Conservation (phyloP, 2,113 vertebrate genomes). For the Acanthochromis polyacanthus region DNA sequence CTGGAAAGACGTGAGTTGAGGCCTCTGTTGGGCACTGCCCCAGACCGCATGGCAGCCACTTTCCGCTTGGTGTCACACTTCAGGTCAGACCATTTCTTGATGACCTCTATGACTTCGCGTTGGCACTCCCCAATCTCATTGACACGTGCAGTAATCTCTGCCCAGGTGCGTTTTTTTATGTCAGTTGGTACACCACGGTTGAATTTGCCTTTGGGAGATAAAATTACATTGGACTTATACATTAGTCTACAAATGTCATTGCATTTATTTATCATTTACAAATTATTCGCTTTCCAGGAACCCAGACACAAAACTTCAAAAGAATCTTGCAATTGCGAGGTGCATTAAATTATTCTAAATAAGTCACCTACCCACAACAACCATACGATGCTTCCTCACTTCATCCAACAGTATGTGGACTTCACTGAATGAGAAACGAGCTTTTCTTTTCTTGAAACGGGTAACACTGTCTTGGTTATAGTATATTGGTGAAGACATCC, state of each 20-base stretch:
- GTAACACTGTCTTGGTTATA: conserved; percentile 72
- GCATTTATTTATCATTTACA: no score
- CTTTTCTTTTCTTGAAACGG: conserved; percentile 85
- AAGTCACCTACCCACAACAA: conserved; percentile 82
- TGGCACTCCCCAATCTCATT: conserved; percentile 87
- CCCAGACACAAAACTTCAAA: no score
- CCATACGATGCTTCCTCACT: conserved; percentile 83
- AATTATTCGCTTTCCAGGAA: no score
- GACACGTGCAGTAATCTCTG: conserved; percentile 84
- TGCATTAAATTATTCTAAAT: background rate
- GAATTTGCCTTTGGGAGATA: conserved; percentile 79
- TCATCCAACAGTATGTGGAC: conserved; percentile 87
- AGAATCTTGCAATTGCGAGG: background rate
- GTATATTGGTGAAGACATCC: conserved; percentile 79
- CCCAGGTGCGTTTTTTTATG: conserved; percentile 84
- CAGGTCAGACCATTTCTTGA: conserved; percentile 88
- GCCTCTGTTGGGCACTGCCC: conserved; percentile 63
- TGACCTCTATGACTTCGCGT: conserved; percentile 85
- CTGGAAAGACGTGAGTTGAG: conserved; percentile 73
- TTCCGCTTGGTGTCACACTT: conserved; percentile 87
- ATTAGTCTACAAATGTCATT: no score
- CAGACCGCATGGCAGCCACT: conserved; percentile 80
- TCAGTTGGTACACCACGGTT: conserved; percentile 83
- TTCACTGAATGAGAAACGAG: conserved; percentile 86
- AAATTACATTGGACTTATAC: background rate